Evolutionary conservation across 2,888 invertebrate genomes (phyloP).

Genomic region (Epirrita christyi): DNA sequence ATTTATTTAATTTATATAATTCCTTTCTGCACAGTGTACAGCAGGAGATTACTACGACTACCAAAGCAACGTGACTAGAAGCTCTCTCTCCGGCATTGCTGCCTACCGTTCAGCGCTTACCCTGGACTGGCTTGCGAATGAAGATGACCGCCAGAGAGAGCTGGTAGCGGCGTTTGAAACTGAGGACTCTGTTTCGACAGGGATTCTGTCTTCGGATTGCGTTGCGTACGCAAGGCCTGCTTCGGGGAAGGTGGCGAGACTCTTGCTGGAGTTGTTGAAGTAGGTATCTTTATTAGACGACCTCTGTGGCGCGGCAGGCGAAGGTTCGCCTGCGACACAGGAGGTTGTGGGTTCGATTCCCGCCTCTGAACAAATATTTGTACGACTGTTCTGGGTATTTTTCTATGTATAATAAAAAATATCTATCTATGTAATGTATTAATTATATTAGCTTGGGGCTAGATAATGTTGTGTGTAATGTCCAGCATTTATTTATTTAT

Average conservation of each 20-base stretch:
- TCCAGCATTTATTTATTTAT: too few species aligned
- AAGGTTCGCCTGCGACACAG: too few species aligned
- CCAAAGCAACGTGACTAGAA: conserved; percentile 53
- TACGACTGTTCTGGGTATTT: too few species aligned
- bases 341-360: too few species aligned
- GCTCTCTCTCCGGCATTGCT: conserved; percentile 58
- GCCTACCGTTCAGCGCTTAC: conserved; percentile 69
- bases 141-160: conserved; percentile 65
- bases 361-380: too few species aligned
- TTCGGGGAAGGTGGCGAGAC: conserved; percentile 64
- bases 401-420: too few species aligned
- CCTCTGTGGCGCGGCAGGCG: too few species aligned
- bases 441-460: too few species aligned
- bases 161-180: conserved; percentile 64
- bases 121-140: conserved; percentile 70
- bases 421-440: too few species aligned
- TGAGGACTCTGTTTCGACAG: conserved; percentile 49
- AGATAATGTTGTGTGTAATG: too few species aligned
- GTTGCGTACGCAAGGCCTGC: conserved; percentile 61
- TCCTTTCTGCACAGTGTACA: conserved; percentile 40
- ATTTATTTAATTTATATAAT: neutral
- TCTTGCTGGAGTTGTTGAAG: conserved; percentile 71
- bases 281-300: too few species aligned
- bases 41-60: conserved; percentile 56
- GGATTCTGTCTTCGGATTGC: conserved; percentile 58